Conservation (phyloP, 1,140 invertebrate species). For the Laupala kohalensis region DNA sequence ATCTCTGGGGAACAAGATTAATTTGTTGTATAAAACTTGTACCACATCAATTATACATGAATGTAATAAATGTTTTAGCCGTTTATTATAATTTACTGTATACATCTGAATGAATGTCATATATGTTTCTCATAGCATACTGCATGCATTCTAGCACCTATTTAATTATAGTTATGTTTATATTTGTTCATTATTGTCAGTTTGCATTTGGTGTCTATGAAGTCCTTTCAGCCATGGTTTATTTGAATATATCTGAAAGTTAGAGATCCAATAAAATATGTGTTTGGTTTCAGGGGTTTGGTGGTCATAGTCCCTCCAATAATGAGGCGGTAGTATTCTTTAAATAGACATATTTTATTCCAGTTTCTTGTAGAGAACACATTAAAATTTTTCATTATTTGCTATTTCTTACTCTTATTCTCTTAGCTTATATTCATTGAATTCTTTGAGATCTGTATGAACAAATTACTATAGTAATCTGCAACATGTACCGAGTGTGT, state of each 20-base stretch:
- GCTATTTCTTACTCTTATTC: slow-evolving; percentile 1
- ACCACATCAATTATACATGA: background rate
- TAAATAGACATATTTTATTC: slow-evolving; percentile 14
- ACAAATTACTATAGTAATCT: background rate
- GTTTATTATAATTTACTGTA: too few relatives aligned
- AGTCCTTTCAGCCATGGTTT: background rate
- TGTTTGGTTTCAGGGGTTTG: slow-evolving; percentile 43
- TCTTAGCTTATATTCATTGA: background rate
- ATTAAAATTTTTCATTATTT: slow-evolving; percentile 1
- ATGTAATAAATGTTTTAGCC: background rate
- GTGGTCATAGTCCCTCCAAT: slow-evolving; percentile 47
- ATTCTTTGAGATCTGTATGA: background rate
- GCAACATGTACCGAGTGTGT: background rate
- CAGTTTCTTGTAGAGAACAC: slow-evolving; percentile 12
- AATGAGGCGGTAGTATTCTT: slow-evolving; percentile 38
- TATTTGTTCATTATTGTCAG: background rate
- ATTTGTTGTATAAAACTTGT: background rate
- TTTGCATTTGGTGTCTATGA: background rate
- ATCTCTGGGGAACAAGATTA: background rate
- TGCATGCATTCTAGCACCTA: background rate
- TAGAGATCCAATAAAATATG: slow-evolving; percentile 15
- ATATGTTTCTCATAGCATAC: too few relatives aligned
- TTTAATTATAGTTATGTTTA: background rate
- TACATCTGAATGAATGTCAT: too few relatives aligned
- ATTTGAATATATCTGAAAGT: background rate